Base-by-base conservation (phyloP, 1,140 invertebrate genomes). In the Octopus sinensis region DNA sequence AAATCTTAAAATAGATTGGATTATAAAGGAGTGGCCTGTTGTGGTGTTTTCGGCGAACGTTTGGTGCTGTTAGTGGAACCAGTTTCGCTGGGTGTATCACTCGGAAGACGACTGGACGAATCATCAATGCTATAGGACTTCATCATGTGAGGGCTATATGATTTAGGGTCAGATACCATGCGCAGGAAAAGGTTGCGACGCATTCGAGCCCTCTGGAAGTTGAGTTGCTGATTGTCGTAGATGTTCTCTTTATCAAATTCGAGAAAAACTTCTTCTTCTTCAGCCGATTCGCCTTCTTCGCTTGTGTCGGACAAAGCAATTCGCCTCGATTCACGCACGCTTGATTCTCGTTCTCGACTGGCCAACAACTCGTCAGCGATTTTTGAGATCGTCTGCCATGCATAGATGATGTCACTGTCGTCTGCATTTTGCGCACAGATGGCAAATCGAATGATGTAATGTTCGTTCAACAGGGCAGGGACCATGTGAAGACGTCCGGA, bases 401-500 rank as follows among this genome's bases (percentile, higher is more conserved):
- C 97, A 86, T 94, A 93, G 85, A 94, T 93, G 83, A 99, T 96
- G 90, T 99, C 97, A 79, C 94, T 94, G 30, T 95, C 94, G 0
- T 82, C 85, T n/a, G 85, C 85, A 30, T 84, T 78, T 71, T 87
- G 84, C 2, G 86, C 83, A 68, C 83, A 84, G 6, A 87, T 79
- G 17, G 86, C 86, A 30, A 87, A 53, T 91, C 99, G 98, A 85
- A 99, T 99, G 4, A 93, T 90, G 88, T 96, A 98, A 83, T 94
- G 94, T 54, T 98, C 96, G 88, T 96, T 96, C 1, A 92, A 88
- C 54, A 98, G 94, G 54, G 97, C 96, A 0, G 97, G 97, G 4
- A 99, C 96, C 97, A 99, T 99, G 89, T 99, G 98, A 79, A 99
- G 91, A 89, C 96, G 96, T 7, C 97, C 97, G 6, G 96, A 98